Evolutionary conservation across 2,797 vertebrate genomes (phyloP), one percentile per base, ranked within the genome.

Genomic region (Euthynnus affinis): DNA sequence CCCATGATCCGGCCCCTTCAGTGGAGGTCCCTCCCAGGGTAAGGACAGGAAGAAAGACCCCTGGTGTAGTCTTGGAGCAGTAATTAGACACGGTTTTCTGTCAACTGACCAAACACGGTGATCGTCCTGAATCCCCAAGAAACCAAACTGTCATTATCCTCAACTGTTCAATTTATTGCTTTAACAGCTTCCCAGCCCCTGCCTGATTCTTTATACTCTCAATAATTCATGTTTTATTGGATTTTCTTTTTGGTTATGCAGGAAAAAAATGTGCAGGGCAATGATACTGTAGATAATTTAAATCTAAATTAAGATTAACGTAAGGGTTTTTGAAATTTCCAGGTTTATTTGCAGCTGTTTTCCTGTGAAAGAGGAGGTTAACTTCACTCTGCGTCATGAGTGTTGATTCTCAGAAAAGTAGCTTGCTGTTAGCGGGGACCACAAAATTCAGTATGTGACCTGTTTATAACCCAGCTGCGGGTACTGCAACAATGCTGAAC

Each of bases 1-100:
- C 91, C 88, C 92, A 94, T 0, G 96, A 96, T 72, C 92, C 93
- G 55, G 92, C 92, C 85, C 95, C 95, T 93, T 96, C 96, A 95
- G 87, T 86, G 52, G 92, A 93, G 49, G 85, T 81, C 34, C 93
- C 91, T 1, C 94, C 93, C 48, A 81, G 90, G 93, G 93, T 94
- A 95, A 95, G 93, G 64, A 77, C 56, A 65, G 79, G 65, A 70
- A 56, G 29, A 18, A 20, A 48, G 53, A 48, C 18, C 68, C 60
- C 2, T 0, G 0, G 17, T 14, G 56, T 61, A 46, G 81, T 37
- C 7, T 22, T 55, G 65, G 61, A 62, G 82, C 17, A 12, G 40
- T 46, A 49, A 59, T 55, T 55, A n/a, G 13, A 37, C 6, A 29
- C 25, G 4, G 29, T 77, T 58, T 58, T 46, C 25, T 59, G 46